phyloP scores from a whole-genome alignment of 2,888 invertebrate species.

The Eupithecia inturbata region DNA sequence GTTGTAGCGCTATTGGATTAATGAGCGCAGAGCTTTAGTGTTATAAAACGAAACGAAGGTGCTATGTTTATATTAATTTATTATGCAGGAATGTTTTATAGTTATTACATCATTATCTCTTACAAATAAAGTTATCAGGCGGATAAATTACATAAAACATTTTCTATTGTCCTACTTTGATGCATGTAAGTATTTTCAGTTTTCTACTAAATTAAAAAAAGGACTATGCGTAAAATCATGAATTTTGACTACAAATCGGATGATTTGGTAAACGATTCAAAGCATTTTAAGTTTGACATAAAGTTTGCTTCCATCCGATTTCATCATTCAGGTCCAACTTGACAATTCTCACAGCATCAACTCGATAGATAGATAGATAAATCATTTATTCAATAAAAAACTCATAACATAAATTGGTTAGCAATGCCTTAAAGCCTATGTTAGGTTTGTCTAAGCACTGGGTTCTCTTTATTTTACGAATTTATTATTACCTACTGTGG shows the following conservation, averaged over 20 bases:
- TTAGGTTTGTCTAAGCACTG: no score
- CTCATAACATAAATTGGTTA: no score
- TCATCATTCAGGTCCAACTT: background rate
- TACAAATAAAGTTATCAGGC: background rate
- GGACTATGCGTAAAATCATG: background rate
- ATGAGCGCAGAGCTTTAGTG: no score
- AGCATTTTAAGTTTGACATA: background rate
- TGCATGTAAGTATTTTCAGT: background rate
- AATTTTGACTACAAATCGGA: background rate
- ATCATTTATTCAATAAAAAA: no score
- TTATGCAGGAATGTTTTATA: constrained; percentile 1
- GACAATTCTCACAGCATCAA: no score
- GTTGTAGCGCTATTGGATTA: no score
- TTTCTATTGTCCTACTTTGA: background rate
- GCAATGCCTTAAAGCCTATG: no score
- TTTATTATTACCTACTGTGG: no score
- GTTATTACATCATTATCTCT: background rate
- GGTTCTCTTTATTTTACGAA: no score
- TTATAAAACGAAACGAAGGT: background rate
- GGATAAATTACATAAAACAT: background rate
- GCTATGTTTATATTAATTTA: background rate
- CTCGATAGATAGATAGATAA: no score
- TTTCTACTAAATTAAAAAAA: background rate
- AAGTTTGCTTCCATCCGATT: background rate
- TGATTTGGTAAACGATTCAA: background rate